Percentiles rank a stretch among this genome's conserved stretches.
Conservation (phyloP, 2,888 invertebrate genomes). For the Tachina fera region DNA sequence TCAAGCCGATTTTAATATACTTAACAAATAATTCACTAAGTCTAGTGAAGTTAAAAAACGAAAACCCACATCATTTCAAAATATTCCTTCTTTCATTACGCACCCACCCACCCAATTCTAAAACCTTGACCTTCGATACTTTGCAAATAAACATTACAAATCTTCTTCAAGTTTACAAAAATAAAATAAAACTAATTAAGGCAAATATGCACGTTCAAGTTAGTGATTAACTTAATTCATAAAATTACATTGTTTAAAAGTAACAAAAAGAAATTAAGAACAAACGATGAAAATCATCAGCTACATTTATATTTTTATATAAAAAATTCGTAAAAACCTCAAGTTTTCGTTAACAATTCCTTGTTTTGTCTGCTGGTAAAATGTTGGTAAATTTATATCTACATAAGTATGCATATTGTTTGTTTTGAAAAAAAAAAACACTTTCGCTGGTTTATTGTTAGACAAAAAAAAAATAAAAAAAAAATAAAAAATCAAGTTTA, state of each 20-base stretch:
- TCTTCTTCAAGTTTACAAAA: background rate
- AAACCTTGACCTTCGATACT: constrained; percentile 16
- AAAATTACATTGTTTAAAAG: constrained; percentile 25
- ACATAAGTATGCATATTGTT: constrained; percentile 2
- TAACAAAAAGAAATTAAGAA: constrained; percentile 5
- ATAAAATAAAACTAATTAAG: background rate
- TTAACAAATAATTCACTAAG: too few relatives aligned
- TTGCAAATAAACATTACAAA: background rate
- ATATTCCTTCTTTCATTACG: too few relatives aligned
- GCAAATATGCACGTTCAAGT: constrained; percentile 27
- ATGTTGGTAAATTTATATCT: constrained; percentile 36
- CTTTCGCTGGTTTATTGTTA: constrained; percentile 2
- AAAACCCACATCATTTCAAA: too few relatives aligned
- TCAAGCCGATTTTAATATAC: too few relatives aligned
- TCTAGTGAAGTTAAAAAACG: too few relatives aligned
- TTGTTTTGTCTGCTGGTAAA: constrained; percentile 46
- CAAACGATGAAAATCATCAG: constrained; percentile 14
- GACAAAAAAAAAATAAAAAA: background rate
- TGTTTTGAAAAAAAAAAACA: constrained; percentile 26
- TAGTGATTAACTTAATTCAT: constrained; percentile 52
- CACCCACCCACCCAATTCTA: background rate
- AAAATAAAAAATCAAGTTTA: constrained; percentile 50
- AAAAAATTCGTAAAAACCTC: background rate
- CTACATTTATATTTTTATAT: background rate
- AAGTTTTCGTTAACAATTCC: constrained; percentile 25